phyloP scores from a whole-genome alignment of 2,113 vertebrate species.

The Lycocorax pyrrhopterus region DNA sequence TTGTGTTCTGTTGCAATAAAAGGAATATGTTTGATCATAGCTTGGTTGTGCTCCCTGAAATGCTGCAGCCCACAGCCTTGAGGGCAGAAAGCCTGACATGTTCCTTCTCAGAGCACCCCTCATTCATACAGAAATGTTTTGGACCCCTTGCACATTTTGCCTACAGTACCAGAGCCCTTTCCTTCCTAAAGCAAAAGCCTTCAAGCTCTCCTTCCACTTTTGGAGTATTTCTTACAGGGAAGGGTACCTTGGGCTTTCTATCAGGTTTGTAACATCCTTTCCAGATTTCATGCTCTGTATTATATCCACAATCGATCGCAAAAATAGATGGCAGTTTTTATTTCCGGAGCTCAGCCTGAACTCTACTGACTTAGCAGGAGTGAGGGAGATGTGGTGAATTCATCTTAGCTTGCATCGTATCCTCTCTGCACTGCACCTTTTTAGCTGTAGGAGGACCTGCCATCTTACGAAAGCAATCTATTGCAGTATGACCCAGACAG shows the following conservation, averaged over 20 bases:
- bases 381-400: neutral
- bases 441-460: neutral
- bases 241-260: neutral
- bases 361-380: neutral
- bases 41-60: neutral
- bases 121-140: neutral
- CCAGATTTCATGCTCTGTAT: neutral
- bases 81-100: neutral
- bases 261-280: neutral
- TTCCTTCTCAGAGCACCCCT: neutral
- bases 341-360: neutral
- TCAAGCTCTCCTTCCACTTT: neutral
- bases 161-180: neutral
- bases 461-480: neutral
- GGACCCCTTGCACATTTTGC: neutral
- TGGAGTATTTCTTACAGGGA: neutral
- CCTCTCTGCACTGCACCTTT: neutral
- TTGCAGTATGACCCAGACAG: neutral
- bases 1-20: slow-evolving; percentile 13
- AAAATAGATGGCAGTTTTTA: neutral
- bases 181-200: neutral
- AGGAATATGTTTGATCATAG: neutral
- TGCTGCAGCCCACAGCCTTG: neutral
- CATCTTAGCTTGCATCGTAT: neutral
- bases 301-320: neutral